Base-by-base conservation (phyloP, 23 tunicate genomes). In the Trididemnum clinides region DNA sequence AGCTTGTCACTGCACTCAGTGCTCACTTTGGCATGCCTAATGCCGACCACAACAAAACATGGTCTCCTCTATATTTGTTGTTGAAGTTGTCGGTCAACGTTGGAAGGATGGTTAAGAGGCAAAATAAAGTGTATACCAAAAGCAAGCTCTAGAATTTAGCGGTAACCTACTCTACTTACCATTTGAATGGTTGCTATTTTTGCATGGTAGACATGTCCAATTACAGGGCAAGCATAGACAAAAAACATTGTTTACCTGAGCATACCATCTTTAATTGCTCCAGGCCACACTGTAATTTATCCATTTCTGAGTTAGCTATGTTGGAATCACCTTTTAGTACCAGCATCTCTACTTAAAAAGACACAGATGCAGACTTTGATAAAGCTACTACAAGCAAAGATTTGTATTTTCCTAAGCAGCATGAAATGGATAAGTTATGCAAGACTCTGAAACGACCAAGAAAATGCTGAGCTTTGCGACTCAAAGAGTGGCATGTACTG, bases 21-120 rank as follows among this genome's bases (percentile, higher is more conserved):
- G 71, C 71, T n/a, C n/a, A 63, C 71, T 63, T 63, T 63, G 71
- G 71, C 71, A 63, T 63, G 71, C 71, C 71, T 63, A 63, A 10
- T 21, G 71, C 21, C 71, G 23, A 63, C 23, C 71, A 63, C 12
- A 22, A 63, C 71, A 63, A 63, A 63, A 25, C 71, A 63, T 25
- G 71, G 71, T 63, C 71, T 63, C 19, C n/a, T 12, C 19, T 10
- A 6, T 7, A 44, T 15, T 44, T 44, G 10, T 7, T 21, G 26
- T 63, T 63, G 71, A 18, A n/a, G 71, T 63, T n/a, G n/a, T n/a
- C n/a, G n/a, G n/a, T n/a, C n/a, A n/a, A n/a, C n/a, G n/a, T n/a
- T n/a, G n/a, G n/a, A n/a, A n/a, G n/a, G n/a, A n/a, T n/a, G n/a
- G n/a, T n/a, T n/a, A n/a, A n/a, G n/a, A n/a, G n/a, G n/a, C 7